Evolutionary conservation across 2,888 invertebrate species (phyloP).

Genomic region (Noctua janthe): DNA sequence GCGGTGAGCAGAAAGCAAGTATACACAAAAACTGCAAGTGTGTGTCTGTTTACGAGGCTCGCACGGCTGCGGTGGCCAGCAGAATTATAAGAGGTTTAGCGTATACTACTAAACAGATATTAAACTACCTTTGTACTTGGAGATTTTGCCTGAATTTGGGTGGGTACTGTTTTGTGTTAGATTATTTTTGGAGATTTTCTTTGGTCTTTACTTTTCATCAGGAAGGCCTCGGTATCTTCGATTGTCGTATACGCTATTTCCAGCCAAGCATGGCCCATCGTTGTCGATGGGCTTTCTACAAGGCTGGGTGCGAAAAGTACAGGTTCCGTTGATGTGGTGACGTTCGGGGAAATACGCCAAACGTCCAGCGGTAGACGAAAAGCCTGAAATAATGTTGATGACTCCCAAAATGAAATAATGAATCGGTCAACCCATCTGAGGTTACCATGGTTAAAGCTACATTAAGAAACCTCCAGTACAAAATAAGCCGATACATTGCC

Average conservation of each 20-base stretch:
- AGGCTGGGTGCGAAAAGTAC: neutral
- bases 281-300: neutral
- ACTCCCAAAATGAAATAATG: neutral
- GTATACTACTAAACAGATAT: constrained; percentile 73
- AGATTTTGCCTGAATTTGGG: constrained; percentile 53
- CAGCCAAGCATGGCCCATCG: neutral
- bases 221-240: neutral
- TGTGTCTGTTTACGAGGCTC: constrained; percentile 83
- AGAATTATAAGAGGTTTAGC: constrained; percentile 86
- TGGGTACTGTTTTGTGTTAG: constrained; percentile 37
- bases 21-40: constrained; percentile 88
- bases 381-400: neutral
- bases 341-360: neutral
- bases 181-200: neutral
- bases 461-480: neutral
- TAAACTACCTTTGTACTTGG: constrained; percentile 70
- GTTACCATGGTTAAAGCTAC: neutral
- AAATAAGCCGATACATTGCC: neutral
- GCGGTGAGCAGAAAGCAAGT: constrained; percentile 85
- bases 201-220: neutral
- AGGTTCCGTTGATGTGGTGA: neutral
- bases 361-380: neutral
- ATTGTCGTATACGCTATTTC: neutral
- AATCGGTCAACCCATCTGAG: neutral
- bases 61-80: constrained; percentile 70